These are phyloP conservation scores for Macrochelys suwanniensis DNA, from an alignment of 2,797 vertebrate species.

Conservation along the genomic window DNA sequence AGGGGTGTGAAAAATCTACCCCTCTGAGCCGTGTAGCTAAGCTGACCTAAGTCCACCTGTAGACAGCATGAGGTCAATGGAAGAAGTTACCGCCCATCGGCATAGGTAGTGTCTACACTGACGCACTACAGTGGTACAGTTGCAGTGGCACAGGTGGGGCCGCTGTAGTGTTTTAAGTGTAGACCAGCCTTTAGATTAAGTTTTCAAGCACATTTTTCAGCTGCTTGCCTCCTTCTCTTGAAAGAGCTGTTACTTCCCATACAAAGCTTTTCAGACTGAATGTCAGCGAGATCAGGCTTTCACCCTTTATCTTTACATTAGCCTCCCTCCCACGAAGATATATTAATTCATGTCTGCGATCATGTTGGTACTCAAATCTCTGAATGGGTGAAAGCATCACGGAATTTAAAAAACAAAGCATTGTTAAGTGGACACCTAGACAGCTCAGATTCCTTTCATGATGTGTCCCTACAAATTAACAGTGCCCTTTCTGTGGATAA, in stretches of 20 bases:
- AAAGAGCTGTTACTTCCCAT: neutral
- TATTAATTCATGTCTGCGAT: neutral
- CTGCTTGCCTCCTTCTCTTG: neutral
- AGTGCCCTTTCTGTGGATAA: neutral
- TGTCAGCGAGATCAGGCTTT: neutral
- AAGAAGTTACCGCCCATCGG: neutral
- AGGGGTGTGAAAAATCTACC: neutral
- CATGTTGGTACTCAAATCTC: neutral
- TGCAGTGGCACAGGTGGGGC: too few relatives aligned
- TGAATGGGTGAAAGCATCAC: too few relatives aligned
- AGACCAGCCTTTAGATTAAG: neutral
- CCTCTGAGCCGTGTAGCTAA: neutral
- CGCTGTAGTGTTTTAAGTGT: neutral
- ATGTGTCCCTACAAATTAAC: neutral
- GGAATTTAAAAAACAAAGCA: neutral
- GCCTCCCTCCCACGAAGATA: accelerated
- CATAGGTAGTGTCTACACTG: neutral
- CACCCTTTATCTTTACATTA: neutral
- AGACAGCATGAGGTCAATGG: neutral
- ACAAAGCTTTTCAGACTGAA: neutral
- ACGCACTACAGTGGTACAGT: neutral
- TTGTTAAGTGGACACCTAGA: neutral
- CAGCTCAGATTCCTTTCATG: neutral
- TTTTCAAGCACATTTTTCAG: neutral
- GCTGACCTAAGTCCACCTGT: neutral